phyloP scores from a whole-genome alignment of 1,140 invertebrate species.

The Panagrolaimus sp. region DNA sequence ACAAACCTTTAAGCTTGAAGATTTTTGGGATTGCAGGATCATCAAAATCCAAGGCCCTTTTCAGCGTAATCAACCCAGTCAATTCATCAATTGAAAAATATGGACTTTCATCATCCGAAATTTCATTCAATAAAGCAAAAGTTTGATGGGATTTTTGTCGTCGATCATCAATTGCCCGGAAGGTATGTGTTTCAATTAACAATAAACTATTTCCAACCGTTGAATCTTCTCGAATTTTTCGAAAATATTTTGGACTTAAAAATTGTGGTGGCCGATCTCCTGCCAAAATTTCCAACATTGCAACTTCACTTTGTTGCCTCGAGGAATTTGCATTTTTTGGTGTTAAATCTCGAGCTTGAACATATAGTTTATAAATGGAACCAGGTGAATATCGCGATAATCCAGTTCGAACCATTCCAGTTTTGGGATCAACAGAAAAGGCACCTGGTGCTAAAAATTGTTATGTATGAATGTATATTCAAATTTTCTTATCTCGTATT shows the following conservation, averaged over 20 bases:
- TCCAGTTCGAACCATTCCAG: slow-evolving; percentile 50
- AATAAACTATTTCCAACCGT: slow-evolving; percentile 49
- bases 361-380: slow-evolving; percentile 50
- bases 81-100: slow-evolving; percentile 44
- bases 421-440: slow-evolving; percentile 48
- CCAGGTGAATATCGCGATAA: slow-evolving; percentile 38
- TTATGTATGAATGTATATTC: too few relatives aligned
- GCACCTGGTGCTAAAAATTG: slow-evolving; percentile 45
- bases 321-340: slow-evolving; percentile 11
- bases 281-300: slow-evolving; percentile 51
- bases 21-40: slow-evolving; percentile 44
- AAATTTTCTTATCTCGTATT: too few relatives aligned
- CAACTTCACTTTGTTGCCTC: slow-evolving; percentile 42
- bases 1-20: slow-evolving; percentile 47
- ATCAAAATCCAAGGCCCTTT: slow-evolving; percentile 46
- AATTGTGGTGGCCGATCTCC: slow-evolving; percentile 55
- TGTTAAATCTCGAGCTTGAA: slow-evolving; percentile 47
- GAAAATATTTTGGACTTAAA: slow-evolving; percentile 40
- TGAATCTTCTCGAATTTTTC: slow-evolving; percentile 42
- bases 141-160: slow-evolving; percentile 18
- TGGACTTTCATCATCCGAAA: slow-evolving; percentile 6
- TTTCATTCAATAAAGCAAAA: slow-evolving; percentile 19
- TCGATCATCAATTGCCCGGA: slow-evolving; percentile 41
- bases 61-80: slow-evolving; percentile 41
- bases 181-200: slow-evolving; percentile 41